Percentiles rank a stretch among this genome's conserved stretches.
Evolutionary conservation across 2,797 vertebrate species (phyloP).

Genomic region (Tenualosa thibaudeaui): DNA sequence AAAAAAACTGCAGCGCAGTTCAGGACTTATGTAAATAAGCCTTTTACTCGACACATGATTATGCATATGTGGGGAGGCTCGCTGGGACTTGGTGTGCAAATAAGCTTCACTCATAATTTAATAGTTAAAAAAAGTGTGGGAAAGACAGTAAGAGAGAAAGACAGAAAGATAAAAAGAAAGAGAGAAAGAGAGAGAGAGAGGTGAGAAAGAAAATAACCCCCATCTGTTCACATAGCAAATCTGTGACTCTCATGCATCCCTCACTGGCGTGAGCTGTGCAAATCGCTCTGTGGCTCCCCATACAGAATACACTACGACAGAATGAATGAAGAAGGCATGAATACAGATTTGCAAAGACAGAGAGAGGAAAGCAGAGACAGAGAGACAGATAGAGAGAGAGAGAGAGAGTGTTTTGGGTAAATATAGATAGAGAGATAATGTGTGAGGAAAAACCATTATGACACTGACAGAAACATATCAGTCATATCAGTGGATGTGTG

Average conservation of each 20-base stretch:
- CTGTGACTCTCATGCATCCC: slow-evolving; percentile 26
- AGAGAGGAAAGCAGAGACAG: slow-evolving; percentile 23
- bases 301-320: slow-evolving; percentile 57
- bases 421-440: not conserved
- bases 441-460: not conserved
- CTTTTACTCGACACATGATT: slow-evolving; percentile 40
- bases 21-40: slow-evolving; percentile 45
- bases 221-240: slow-evolving; percentile 46
- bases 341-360: slow-evolving; percentile 54
- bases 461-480: not conserved
- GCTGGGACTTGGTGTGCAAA: slow-evolving; percentile 41
- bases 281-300: slow-evolving; percentile 38
- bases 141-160: not conserved
- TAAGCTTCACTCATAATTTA: slow-evolving; percentile 56
- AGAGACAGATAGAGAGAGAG: not conserved
- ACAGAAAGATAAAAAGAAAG: not conserved
- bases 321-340: slow-evolving; percentile 50
- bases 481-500: not conserved
- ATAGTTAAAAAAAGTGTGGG: slow-evolving; percentile 31
- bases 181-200: not conserved
- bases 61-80: slow-evolving; percentile 49
- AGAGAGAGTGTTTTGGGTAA: not conserved
- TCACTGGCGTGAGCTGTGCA: slow-evolving; percentile 40
- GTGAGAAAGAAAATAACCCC: slow-evolving; percentile 5
- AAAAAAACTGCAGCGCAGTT: slow-evolving; percentile 5